These are phyloP conservation scores for Vireo altiloquus DNA, from an alignment of 2,113 vertebrate species.

Conservation along the genomic window DNA sequence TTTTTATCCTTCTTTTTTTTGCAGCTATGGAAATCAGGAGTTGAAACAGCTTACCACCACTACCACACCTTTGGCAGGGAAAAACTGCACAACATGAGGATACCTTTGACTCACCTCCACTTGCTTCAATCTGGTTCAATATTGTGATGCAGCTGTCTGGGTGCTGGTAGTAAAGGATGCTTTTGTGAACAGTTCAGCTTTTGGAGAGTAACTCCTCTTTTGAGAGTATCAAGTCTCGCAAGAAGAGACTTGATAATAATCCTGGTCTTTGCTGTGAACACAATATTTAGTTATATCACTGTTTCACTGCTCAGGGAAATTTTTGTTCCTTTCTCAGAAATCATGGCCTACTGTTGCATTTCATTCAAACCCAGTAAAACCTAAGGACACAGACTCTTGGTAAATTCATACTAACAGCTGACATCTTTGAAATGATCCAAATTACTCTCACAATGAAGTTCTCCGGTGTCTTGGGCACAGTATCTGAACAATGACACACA, in stretches of 20 bases:
- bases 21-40: not conserved
- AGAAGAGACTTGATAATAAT: not conserved
- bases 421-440: conserved; percentile 49
- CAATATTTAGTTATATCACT: not conserved
- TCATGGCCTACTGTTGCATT: not conserved
- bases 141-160: not conserved
- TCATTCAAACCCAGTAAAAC: conserved; percentile 25
- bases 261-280: not conserved
- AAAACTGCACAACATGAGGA: not conserved
- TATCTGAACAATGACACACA: not conserved
- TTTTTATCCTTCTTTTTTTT: not conserved
- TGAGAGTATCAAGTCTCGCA: no score
- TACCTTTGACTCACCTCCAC: not conserved
- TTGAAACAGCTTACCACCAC: not conserved
- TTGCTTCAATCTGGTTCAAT: not conserved
- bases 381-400: conserved; percentile 10
- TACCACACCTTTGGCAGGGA: not conserved
- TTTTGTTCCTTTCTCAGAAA: not conserved
- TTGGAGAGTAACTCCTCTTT: not conserved
- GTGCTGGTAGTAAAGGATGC: not conserved
- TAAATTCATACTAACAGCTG: conserved; percentile 1
- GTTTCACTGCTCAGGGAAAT: not conserved
- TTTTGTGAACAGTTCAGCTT: not conserved
- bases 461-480: not conserved
- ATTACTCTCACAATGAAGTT: not conserved